Conservation (phyloP, 2,888 invertebrate genomes). For the Aleiodes alternator region DNA sequence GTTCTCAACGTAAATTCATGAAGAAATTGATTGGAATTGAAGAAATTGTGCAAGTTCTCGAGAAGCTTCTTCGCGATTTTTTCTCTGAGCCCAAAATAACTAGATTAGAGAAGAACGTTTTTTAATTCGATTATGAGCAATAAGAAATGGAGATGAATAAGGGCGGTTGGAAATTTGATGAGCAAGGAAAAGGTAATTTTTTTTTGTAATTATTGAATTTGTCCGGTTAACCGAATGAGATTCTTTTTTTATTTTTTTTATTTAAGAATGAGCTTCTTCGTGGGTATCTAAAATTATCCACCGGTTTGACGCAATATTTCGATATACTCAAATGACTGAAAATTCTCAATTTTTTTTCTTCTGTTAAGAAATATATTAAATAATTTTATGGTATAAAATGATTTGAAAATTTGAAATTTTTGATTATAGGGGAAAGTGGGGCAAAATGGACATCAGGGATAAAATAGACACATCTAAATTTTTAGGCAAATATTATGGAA, state of each 20-base stretch:
- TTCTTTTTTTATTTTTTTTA: too few species aligned
- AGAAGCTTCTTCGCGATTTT: neutral
- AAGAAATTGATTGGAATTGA: neutral
- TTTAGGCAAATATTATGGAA: too few species aligned
- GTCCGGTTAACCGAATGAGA: neutral
- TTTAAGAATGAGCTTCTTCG: neutral
- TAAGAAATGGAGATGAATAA: constrained; percentile 64
- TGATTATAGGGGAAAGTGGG: too few species aligned
- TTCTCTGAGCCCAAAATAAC: neutral
- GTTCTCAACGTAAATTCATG: neutral
- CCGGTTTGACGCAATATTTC: neutral
- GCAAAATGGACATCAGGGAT: too few species aligned
- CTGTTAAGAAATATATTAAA: constrained; percentile 33
- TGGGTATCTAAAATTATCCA: constrained; percentile 18
- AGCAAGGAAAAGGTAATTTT: constrained; percentile 68
- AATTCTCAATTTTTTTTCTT: constrained; percentile 49
- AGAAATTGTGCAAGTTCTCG: neutral
- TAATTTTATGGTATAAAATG: too few species aligned
- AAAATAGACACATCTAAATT: too few species aligned
- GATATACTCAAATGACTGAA: constrained; percentile 34
- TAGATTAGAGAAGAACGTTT: neutral
- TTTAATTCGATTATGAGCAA: constrained; percentile 13
- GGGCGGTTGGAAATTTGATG: constrained; percentile 72
- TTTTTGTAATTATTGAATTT: neutral
- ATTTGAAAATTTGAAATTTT: too few species aligned